phyloP scores from a whole-genome alignment of 2,797 vertebrate species.

The Ptychadena robeensis region DNA sequence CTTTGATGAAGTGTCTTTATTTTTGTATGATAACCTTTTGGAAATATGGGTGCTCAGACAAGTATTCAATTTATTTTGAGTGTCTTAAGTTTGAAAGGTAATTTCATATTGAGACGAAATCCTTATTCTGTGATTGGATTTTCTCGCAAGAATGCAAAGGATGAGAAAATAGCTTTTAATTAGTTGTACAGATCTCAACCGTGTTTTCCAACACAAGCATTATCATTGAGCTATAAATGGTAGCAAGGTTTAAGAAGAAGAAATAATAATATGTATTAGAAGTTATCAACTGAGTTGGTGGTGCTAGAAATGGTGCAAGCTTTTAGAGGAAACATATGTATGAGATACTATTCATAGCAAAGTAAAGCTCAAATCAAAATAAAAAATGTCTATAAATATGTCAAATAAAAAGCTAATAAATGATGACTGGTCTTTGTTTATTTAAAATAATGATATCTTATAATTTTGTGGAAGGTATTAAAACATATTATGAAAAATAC shows the following conservation, averaged over 20 bases:
- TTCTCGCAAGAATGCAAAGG: conserved; percentile 13
- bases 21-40: conserved; percentile 57
- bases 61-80: conserved; percentile 60
- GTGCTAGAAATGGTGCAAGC: not conserved
- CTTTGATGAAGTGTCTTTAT: conserved; percentile 61
- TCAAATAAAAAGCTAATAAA: too few relatives aligned
- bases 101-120: conserved; percentile 45
- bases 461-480: too few relatives aligned
- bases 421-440: too few relatives aligned
- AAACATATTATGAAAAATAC: too few relatives aligned
- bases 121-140: conserved; percentile 55
- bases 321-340: too few relatives aligned
- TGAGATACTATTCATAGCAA: too few relatives aligned
- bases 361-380: not conserved
- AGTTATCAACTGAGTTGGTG: not conserved
- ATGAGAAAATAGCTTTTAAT: conserved; percentile 48
- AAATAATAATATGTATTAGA: not conserved
- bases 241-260: conserved; percentile 66
- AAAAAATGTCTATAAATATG: not conserved
- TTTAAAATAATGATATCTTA: too few relatives aligned
- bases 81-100: conserved; percentile 49
- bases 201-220: conserved; percentile 32
- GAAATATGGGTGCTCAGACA: conserved; percentile 47
- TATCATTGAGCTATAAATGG: conserved; percentile 63
- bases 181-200: conserved; percentile 35